phyloP scores from a whole-genome alignment of 2,113 vertebrate species.

The Gavia stellata region DNA sequence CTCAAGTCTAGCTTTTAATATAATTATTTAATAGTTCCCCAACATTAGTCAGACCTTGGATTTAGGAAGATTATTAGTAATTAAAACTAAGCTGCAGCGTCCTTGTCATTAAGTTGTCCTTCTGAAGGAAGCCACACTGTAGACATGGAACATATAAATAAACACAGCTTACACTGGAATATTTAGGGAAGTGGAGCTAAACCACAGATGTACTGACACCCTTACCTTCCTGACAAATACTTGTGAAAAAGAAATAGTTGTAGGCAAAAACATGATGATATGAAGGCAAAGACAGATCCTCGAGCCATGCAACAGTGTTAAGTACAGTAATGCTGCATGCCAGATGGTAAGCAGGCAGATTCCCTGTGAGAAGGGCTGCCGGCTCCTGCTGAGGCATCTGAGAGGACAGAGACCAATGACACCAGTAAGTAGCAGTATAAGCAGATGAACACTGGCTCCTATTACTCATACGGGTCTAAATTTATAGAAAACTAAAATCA shows the following conservation, averaged over 20 bases:
- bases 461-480: background rate
- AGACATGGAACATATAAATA: slow-evolving; percentile 12
- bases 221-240: background rate
- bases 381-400: background rate
- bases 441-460: background rate
- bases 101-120: background rate
- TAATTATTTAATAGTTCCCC: background rate
- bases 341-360: background rate
- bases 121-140: background rate
- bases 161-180: background rate
- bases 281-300: background rate
- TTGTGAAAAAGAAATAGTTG: background rate
- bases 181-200: slow-evolving; percentile 29
- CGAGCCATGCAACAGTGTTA: background rate
- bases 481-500: background rate
- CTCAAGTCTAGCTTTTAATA: background rate
- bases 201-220: fast-evolving
- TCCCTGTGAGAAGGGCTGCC: background rate
- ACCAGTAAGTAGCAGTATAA: background rate
- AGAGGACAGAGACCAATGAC: background rate
- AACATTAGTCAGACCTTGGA: background rate
- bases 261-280: background rate
- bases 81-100: background rate
- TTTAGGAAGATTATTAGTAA: background rate
- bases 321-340: background rate